phyloP scores from a whole-genome alignment of 2,797 vertebrate genomes.

The Loriculus beryllinus region DNA sequence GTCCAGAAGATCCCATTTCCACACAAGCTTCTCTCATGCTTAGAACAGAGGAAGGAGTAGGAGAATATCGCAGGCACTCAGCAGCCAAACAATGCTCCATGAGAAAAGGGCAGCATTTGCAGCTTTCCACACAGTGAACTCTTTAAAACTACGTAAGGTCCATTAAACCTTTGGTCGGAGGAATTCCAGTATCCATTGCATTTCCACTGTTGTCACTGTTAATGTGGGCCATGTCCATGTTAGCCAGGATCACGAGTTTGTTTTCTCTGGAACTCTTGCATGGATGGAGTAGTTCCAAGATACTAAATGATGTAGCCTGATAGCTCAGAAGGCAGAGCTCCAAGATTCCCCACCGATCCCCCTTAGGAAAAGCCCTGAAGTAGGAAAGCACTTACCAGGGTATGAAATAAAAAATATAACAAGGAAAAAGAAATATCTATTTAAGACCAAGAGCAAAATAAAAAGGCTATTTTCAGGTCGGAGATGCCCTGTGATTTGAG shows the following conservation, averaged over 20 bases:
- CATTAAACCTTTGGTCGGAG: neutral
- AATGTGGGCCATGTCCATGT: slow-evolving; percentile 50
- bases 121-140: neutral
- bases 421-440: neutral
- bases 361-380: slow-evolving; percentile 33
- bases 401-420: neutral
- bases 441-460: neutral
- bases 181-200: neutral
- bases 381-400: slow-evolving; percentile 14
- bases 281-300: slow-evolving; percentile 76
- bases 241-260: slow-evolving; percentile 67
- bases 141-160: neutral
- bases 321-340: slow-evolving; percentile 65
- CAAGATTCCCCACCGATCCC: slow-evolving; percentile 53
- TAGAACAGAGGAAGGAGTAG: neutral
- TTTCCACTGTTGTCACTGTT: slow-evolving; percentile 48
- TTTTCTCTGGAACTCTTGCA: slow-evolving; percentile 77
- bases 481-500: neutral
- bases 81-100: neutral
- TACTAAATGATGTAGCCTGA: slow-evolving; percentile 70
- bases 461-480: neutral
- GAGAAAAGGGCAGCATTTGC: neutral
- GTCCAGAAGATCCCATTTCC: slow-evolving; percentile 2
- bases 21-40: neutral
- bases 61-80: neutral